A percentile compares a stretch with the other conserved stretches of the same genome.
Conservation (phyloP, 2,888 invertebrate genomes). For the Nebria brevicollis region DNA sequence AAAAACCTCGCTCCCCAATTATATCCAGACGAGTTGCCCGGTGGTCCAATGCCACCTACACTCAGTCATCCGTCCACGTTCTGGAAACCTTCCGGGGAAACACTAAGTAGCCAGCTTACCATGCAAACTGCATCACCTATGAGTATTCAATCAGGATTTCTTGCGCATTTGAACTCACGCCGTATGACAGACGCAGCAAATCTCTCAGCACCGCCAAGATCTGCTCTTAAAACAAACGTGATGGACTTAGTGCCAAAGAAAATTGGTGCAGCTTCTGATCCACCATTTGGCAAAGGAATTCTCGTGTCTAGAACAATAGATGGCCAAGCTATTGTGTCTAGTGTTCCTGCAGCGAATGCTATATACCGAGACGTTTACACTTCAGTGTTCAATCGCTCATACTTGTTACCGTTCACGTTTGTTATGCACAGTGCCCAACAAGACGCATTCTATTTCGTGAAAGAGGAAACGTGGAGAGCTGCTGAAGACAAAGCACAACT, state of each 20-base stretch:
- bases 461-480: constrained; percentile 90
- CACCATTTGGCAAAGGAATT: constrained; percentile 88
- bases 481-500: constrained; percentile 89
- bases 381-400: constrained; percentile 90
- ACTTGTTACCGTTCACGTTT: constrained; percentile 86
- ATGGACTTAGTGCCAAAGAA: constrained; percentile 79
- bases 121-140: constrained; percentile 70
- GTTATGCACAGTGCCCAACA: constrained; percentile 89
- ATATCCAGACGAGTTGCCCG: constrained; percentile 75
- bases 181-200: constrained; percentile 81
- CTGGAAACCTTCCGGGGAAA: constrained; percentile 64
- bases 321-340: constrained; percentile 83
- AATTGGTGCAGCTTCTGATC: constrained; percentile 85
- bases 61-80: constrained; percentile 69
- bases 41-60: constrained; percentile 74
- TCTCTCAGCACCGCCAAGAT: constrained; percentile 81
- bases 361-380: constrained; percentile 93
- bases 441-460: constrained; percentile 93
- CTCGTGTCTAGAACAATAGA: constrained; percentile 83
- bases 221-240: constrained; percentile 81
- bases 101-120: constrained; percentile 65
- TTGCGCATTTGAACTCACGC: constrained; percentile 82
- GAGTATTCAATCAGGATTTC: constrained; percentile 82
- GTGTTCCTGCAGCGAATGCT: constrained; percentile 89
- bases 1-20: constrained; percentile 88